Percentiles rank a stretch among this genome's conserved stretches.
Evolutionary conservation across 2,888 invertebrate species (phyloP).

Genomic region (Aphelenchoides bicaudatus): DNA sequence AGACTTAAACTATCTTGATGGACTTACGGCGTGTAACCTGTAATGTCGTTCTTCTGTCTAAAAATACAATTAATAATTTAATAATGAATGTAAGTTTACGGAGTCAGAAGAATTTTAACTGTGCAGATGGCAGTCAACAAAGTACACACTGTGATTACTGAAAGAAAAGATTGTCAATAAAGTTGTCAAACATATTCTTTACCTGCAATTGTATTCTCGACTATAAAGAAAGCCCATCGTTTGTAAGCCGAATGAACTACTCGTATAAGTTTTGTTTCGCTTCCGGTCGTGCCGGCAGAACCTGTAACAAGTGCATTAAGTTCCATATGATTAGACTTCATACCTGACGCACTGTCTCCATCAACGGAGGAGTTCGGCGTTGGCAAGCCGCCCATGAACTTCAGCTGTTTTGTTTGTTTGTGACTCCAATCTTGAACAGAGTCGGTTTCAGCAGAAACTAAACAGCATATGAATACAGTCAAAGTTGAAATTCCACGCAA

Average conservation of each 20-base stretch:
- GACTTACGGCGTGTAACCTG: conserved; percentile 56
- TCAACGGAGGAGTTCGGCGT: conserved; percentile 3
- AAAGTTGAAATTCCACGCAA: too few species aligned
- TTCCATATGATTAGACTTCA: background rate
- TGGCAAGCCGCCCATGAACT: too few species aligned
- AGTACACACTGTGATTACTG: conserved; percentile 30
- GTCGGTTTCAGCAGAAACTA: too few species aligned
- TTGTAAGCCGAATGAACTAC: conserved; percentile 18
- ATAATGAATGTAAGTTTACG: conserved; percentile 25
- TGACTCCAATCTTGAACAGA: too few species aligned
- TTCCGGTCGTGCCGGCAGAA: conserved; percentile 17
- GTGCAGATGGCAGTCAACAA: conserved; percentile 33
- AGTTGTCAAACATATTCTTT: too few species aligned
- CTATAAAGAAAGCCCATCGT: conserved; percentile 31
- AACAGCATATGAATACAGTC: too few species aligned
- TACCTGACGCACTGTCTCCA: conserved; percentile 6
- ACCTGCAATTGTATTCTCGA: conserved; percentile 25
- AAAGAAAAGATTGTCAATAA: too few species aligned
- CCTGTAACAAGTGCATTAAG: background rate
- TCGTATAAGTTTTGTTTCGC: conserved; percentile 24
- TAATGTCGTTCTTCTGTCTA: conserved; percentile 46
- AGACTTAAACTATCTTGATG: too few species aligned
- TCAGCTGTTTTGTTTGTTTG: too few species aligned
- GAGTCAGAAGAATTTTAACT: conserved; percentile 32
- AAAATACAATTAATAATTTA: background rate